These are phyloP conservation scores for Psilopogon haemacephalus DNA, from an alignment of 2,113 vertebrate genomes.

Conservation along the genomic window DNA sequence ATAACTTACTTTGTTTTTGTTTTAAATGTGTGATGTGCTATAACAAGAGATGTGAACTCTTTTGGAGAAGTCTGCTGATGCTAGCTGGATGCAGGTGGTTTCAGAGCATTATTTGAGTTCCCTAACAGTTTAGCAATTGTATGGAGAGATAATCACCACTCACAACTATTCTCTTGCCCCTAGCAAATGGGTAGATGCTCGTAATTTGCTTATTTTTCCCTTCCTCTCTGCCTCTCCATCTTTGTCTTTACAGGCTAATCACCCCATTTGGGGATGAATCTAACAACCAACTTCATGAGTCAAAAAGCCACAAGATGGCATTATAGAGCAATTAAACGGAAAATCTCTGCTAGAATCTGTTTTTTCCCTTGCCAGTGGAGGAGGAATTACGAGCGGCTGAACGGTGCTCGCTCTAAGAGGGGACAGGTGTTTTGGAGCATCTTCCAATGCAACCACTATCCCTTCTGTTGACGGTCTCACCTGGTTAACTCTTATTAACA, in stretches of 20 bases:
- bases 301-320: constrained; percentile 71
- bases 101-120: neutral
- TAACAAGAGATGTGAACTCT: neutral
- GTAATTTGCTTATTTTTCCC: neutral
- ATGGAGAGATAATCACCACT: neutral
- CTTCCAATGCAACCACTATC: constrained; percentile 14
- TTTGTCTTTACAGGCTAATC: neutral
- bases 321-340: constrained; percentile 63
- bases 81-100: neutral
- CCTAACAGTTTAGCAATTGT: neutral
- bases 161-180: neutral
- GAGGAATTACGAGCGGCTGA: neutral
- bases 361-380: neutral
- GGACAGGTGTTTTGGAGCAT: constrained; percentile 26
- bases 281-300: neutral
- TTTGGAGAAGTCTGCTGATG: neutral
- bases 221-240: neutral
- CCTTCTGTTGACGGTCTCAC: constrained; percentile 58
- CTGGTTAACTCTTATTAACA: constrained; percentile 65
- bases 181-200: neutral
- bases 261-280: neutral
- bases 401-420: neutral
- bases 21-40: neutral
- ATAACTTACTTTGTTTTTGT: neutral
- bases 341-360: neutral